A percentile compares a stretch with the other conserved stretches of the same genome.
Evolutionary conservation across 1,140 invertebrate species (phyloP).

Genomic region (Geopemphigus sp.): DNA sequence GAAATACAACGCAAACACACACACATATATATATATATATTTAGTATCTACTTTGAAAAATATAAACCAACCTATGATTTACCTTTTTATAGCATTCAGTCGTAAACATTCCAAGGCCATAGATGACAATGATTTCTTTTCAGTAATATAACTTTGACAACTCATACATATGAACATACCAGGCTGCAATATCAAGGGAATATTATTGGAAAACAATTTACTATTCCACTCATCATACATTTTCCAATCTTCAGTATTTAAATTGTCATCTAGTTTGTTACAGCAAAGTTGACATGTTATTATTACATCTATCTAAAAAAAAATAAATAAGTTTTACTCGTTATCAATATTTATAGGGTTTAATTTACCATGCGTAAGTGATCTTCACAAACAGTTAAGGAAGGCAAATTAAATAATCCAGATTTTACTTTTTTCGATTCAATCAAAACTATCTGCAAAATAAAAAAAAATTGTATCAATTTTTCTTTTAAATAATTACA

Average conservation of each 20-base stretch:
- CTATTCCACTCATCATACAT: slow-evolving; percentile 10
- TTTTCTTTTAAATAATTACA: background rate
- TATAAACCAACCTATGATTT: background rate
- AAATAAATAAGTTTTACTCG: background rate
- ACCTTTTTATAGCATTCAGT: background rate
- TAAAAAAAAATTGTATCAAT: background rate
- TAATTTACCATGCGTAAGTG: background rate
- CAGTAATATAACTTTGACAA: background rate
- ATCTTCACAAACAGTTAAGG: background rate
- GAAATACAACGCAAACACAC: too few species aligned
- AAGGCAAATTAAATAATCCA: too few species aligned
- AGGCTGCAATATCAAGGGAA: background rate
- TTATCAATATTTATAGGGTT: background rate
- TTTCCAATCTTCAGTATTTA: background rate
- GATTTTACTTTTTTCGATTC: background rate
- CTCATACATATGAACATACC: slow-evolving; percentile 26
- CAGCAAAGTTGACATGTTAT: slow-evolving; percentile 11
- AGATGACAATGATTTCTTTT: background rate
- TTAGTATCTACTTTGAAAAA: background rate
- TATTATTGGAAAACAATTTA: background rate
- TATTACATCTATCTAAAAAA: background rate
- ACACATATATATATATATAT: too few species aligned
- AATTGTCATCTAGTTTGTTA: background rate
- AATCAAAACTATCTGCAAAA: slow-evolving; percentile 2
- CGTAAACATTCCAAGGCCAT: background rate